A percentile compares a stretch with the other conserved stretches of the same genome.
Evolutionary conservation across 1,140 invertebrate genomes (phyloP).

Genomic region (Dendrolimus kikuchii): DNA sequence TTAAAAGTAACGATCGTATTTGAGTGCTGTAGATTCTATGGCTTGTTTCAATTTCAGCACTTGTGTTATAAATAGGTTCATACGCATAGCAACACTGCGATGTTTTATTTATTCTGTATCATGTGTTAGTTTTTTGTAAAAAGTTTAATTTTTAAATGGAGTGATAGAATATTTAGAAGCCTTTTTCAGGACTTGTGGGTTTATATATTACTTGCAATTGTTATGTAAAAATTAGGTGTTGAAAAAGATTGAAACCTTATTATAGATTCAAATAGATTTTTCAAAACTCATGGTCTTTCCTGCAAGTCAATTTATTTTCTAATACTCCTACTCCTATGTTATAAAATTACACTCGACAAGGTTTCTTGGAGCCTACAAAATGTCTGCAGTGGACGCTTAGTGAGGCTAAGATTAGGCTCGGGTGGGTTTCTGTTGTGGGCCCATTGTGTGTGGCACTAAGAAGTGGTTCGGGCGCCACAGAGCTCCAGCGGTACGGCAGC

Average conservation of each 20-base stretch:
- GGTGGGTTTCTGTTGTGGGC: background rate
- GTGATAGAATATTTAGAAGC: no score
- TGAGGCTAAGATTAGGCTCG: constrained; percentile 3
- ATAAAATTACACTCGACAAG: no score
- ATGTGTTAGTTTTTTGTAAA: background rate
- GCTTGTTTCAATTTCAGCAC: constrained; percentile 28
- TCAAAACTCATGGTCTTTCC: no score
- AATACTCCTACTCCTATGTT: no score
- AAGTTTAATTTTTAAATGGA: constrained; percentile 1
- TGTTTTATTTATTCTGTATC: constrained; percentile 4
- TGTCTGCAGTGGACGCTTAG: no score
- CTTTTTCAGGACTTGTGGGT: no score
- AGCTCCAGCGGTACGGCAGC: constrained; percentile 35
- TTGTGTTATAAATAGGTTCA: constrained; percentile 28
- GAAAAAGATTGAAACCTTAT: no score
- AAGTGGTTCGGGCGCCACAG: constrained; percentile 44
- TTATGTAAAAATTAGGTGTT: constrained; percentile 1
- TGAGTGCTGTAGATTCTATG: constrained; percentile 36
- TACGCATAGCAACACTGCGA: constrained; percentile 10
- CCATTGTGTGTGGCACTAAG: constrained; percentile 20
- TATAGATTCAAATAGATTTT: no score
- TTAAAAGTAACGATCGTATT: no score
- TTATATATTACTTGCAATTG: background rate
- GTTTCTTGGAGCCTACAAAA: no score
- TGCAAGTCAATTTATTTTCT: no score